Evolutionary conservation across 1,140 invertebrate species (phyloP).

Genomic region (Aphidius gifuensis): DNA sequence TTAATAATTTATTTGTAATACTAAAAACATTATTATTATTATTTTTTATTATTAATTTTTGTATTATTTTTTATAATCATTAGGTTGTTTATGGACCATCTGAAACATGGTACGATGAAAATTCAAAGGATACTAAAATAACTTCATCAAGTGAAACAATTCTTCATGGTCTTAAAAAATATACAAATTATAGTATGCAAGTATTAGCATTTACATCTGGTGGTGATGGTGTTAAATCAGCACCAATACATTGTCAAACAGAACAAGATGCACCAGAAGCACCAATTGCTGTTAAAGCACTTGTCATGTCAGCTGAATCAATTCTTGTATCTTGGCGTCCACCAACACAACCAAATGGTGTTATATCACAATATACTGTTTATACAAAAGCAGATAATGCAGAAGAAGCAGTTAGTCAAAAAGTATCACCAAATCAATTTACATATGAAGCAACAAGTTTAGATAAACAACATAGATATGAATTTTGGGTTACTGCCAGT

Average conservation of each 20-base stretch:
- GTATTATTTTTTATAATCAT: not conserved
- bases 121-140: conserved; percentile 86
- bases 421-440: conserved; percentile 59
- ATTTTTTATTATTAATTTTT: not conserved
- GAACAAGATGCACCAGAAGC: conserved; percentile 94
- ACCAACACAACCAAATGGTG: conserved; percentile 87
- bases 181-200: conserved; percentile 96
- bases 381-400: conserved; percentile 79
- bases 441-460: conserved; percentile 77
- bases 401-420: conserved; percentile 67
- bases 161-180: conserved; percentile 88
- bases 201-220: conserved; percentile 91
- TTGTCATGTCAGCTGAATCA: conserved; percentile 85
- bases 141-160: conserved; percentile 90
- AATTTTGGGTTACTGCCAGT: conserved; percentile 93
- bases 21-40: no score
- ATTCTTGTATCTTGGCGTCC: conserved; percentile 92
- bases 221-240: conserved; percentile 90
- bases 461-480: conserved; percentile 77
- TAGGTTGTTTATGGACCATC: conserved; percentile 87
- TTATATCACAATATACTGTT: conserved; percentile 89
- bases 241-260: conserved; percentile 89
- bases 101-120: conserved; percentile 90
- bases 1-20: not conserved
- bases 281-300: conserved; percentile 86